Percentiles rank a stretch among this genome's conserved stretches.
These are phyloP conservation scores for Limnephilus auricula DNA, from an alignment of 2,888 invertebrate genomes.

Conservation along the genomic window DNA sequence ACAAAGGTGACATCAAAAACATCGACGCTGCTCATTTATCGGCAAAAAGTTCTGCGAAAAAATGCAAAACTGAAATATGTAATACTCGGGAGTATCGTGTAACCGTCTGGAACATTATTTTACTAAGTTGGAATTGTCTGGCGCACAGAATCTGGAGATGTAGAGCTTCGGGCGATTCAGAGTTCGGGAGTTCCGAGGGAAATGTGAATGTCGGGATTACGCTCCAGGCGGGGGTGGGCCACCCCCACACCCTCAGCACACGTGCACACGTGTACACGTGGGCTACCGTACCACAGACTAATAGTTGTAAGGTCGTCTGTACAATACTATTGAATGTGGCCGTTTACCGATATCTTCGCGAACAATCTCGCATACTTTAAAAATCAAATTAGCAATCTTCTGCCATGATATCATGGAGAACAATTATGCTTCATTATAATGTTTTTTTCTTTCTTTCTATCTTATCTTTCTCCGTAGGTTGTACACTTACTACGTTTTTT, in stretches of 20 bases:
- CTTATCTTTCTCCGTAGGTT: no score
- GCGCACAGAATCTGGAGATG: constrained; percentile 46
- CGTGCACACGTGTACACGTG: neutral
- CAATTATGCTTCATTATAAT: no score
- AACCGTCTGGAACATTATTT: constrained; percentile 23
- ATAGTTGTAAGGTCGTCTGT: no score
- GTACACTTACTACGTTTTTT: no score
- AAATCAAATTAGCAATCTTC: no score
- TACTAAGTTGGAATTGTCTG: constrained; percentile 45
- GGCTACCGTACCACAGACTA: neutral
- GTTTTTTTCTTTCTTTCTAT: no score
- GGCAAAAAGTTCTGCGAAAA: neutral
- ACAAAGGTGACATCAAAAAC: neutral
- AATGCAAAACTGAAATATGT: constrained; percentile 20
- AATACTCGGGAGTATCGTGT: constrained; percentile 5
- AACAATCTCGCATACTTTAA: no score
- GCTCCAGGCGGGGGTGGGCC: constrained; percentile 16
- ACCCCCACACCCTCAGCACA: neutral
- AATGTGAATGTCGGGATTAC: constrained; percentile 49
- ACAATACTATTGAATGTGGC: no score
- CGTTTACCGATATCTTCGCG: no score
- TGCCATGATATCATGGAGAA: no score
- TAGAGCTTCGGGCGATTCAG: constrained; percentile 34
- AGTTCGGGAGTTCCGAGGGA: constrained; percentile 40
- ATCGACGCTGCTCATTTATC: neutral